A percentile compares a stretch with the other conserved stretches of the same genome.
phyloP scores from a whole-genome alignment of 2,888 invertebrate genomes.

The Adela reaumurella region DNA sequence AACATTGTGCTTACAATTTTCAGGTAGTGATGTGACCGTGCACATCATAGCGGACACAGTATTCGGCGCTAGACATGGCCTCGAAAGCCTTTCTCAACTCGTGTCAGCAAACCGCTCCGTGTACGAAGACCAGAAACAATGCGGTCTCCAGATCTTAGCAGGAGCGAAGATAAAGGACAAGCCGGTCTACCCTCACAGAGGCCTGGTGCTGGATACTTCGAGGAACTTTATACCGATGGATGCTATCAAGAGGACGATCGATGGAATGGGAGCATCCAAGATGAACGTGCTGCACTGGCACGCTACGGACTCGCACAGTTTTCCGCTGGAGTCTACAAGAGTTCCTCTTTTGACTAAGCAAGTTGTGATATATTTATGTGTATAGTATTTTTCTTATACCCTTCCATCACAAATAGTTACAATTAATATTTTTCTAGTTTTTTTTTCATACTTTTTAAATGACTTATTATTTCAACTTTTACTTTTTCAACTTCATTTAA shows the following conservation, averaged over 20 bases:
- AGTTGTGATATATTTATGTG: no score
- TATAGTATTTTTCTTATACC: no score
- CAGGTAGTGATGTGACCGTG: slow-evolving; percentile 48
- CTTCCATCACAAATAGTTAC: no score
- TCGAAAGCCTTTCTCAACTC: slow-evolving; percentile 74
- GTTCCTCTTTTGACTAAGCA: slow-evolving; percentile 72
- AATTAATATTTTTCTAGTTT: no score
- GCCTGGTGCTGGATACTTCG: slow-evolving; percentile 83
- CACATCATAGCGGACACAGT: slow-evolving; percentile 59
- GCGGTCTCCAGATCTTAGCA: slow-evolving; percentile 59
- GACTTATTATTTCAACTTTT: no score
- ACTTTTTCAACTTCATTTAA: no score
- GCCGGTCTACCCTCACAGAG: slow-evolving; percentile 81
- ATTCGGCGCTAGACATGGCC: slow-evolving; percentile 71
- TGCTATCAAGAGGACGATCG: slow-evolving; percentile 67
- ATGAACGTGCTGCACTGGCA: slow-evolving; percentile 94
- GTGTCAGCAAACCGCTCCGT: slow-evolving; percentile 31
- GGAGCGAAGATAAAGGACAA: slow-evolving; percentile 68
- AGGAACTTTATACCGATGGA: slow-evolving; percentile 79
- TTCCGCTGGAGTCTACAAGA: slow-evolving; percentile 76
- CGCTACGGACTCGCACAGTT: slow-evolving; percentile 86
- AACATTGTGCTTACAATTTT: no score
- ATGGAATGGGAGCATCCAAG: slow-evolving; percentile 85
- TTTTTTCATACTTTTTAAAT: no score
- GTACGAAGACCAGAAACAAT: slow-evolving; percentile 21